Conservation (phyloP, 1,140 invertebrate genomes). For the Hestina assimilis region DNA sequence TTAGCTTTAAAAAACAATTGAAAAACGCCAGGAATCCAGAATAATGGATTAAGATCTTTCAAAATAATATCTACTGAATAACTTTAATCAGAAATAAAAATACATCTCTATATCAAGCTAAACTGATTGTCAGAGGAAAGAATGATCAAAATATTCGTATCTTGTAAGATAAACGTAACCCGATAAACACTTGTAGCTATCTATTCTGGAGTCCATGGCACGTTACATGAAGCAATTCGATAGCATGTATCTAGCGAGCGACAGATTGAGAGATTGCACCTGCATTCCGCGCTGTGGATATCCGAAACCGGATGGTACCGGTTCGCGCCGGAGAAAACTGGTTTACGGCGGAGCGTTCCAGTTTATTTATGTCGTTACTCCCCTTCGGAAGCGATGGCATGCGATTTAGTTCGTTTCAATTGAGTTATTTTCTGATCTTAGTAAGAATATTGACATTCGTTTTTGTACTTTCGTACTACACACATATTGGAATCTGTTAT, state of each 20-base stretch:
- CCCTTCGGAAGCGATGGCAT: neutral
- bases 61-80: neutral
- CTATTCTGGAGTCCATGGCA: slow-evolving; percentile 1
- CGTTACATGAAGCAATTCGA: slow-evolving; percentile 23
- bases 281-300: slow-evolving; percentile 31
- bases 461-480: too few species aligned
- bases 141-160: slow-evolving; percentile 1
- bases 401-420: slow-evolving; percentile 16
- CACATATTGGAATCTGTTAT: too few species aligned
- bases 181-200: slow-evolving; percentile 17
- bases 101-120: slow-evolving; percentile 1
- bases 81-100: neutral
- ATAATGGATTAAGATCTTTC: neutral
- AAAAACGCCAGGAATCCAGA: too few species aligned
- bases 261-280: slow-evolving; percentile 44
- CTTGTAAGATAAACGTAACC: slow-evolving; percentile 1
- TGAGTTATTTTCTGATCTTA: slow-evolving; percentile 11
- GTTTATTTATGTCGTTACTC: slow-evolving; percentile 27
- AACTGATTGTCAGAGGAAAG: neutral
- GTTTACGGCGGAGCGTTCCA: slow-evolving; percentile 16
- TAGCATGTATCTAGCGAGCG: slow-evolving; percentile 33
- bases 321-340: slow-evolving; percentile 29
- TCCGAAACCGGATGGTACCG: slow-evolving; percentile 32
- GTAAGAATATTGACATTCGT: neutral
- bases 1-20: too few species aligned